Evolutionary conservation across 2,888 invertebrate genomes (phyloP), one percentile per base, ranked within the genome.

Genomic region (Vesta saturnalis): DNA sequence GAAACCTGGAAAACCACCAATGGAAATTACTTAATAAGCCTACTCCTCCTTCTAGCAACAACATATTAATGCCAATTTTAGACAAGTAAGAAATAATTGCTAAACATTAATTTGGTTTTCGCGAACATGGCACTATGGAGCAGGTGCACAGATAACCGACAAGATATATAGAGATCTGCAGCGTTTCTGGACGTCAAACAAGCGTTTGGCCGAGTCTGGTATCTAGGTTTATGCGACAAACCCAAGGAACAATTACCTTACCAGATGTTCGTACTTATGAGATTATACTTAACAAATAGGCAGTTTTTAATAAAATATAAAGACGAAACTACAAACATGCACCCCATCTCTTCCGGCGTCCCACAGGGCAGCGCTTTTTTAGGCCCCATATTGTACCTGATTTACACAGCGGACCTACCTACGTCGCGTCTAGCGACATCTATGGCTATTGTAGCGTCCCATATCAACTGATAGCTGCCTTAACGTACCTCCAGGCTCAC

Each of bases 381-480:
- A n/a, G 30, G 30, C 10, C 10, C 30, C 4, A 30, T 30, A 30
- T 30, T 52, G n/a, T n/a, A n/a, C n/a, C n/a, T n/a, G n/a, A n/a
- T n/a, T n/a, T n/a, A n/a, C n/a, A n/a, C n/a, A n/a, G n/a, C n/a
- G n/a, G n/a, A n/a, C n/a, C n/a, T n/a, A n/a, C n/a, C n/a, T n/a
- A n/a, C n/a, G n/a, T n/a, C 52, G 2, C 12, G 52, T 52, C 16
- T 52, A 52, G 16, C 52, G 6, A 52, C 12, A 16, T 15, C 52
- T 10, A 21, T 12, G 2, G 54, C 54, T 12, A 21, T 54, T 21
- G 21, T 54, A 21, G 54, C 22, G 3, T 54, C 19, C n/a, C 22
- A 54, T n/a, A 54, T 21, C 4, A 21, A 54, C 3, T 12, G 65
- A 62, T 23, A 1, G 72, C 71, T 55, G 73, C 52, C 3, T 52